Evolutionary conservation across 2,797 vertebrate species (phyloP).

Genomic region (Danio aesculapii): DNA sequence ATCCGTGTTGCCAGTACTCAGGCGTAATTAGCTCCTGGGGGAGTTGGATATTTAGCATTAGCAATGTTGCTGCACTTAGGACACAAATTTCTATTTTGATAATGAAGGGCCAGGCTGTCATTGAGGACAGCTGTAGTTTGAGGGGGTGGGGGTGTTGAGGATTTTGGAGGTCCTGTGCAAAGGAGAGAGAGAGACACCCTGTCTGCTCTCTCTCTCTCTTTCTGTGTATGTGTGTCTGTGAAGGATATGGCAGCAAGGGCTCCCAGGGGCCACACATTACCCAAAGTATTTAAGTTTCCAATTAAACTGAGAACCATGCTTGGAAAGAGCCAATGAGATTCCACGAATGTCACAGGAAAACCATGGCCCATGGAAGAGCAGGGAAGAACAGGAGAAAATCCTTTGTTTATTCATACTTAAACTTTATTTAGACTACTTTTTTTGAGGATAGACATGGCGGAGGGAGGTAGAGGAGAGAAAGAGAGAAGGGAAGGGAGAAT

Average conservation of each 20-base stretch:
- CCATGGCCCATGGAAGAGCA: constrained; percentile 51
- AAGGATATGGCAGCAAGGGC: constrained; percentile 92
- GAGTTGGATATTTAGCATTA: constrained; percentile 99
- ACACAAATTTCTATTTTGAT: constrained; percentile 99
- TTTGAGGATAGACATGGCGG: background rate
- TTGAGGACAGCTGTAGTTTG: constrained; percentile 97
- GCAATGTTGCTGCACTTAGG: constrained; percentile 98
- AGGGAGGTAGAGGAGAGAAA: constrained; percentile 68
- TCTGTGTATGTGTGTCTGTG: constrained; percentile 84
- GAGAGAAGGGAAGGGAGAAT: constrained; percentile 52
- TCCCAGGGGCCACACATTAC: constrained; percentile 91
- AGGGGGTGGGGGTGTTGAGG: constrained; percentile 84
- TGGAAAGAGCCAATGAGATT: constrained; percentile 62
- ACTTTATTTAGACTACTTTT: constrained; percentile 75
- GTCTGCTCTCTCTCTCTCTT: constrained; percentile 34
- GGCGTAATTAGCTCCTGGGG: constrained; percentile 98
- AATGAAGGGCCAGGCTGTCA: constrained; percentile 93
- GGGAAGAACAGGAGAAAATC: constrained; percentile 51
- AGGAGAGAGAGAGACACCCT: constrained; percentile 73
- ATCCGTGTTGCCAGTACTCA: constrained; percentile 98
- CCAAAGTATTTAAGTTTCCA: constrained; percentile 97
- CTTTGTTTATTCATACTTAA: constrained; percentile 95
- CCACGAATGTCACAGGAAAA: constrained; percentile 60
- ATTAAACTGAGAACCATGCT: constrained; percentile 88
- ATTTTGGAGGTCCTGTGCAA: constrained; percentile 32